Evolutionary conservation across 1,140 invertebrate genomes (phyloP), one percentile per base, ranked within the genome.

Genomic region (Scaptomyza pallida): DNA sequence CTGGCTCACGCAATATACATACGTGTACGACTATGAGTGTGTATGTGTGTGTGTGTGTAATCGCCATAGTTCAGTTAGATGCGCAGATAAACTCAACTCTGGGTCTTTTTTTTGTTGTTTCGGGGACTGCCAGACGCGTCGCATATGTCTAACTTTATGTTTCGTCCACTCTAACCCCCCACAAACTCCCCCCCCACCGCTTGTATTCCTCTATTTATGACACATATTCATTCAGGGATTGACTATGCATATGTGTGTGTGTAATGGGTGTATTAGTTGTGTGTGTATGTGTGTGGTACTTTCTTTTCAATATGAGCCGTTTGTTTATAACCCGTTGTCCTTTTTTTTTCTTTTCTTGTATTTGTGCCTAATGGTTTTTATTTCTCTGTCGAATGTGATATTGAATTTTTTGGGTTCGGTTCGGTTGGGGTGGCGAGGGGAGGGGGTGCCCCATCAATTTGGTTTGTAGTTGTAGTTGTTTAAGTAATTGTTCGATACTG

Each of bases 251-350:
- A 5, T 37, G 30, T 51, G 55, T 19, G 4, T 52, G 40, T 33
- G 33, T 43, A 55, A 41, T 55, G 52, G 52, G 59, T 55, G 57
- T 54, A 45, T 70, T 47, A 61, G 13, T 33, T 62, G 47, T 52
- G 33, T 52, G 41, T 62, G 23, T n/a, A n/a, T n/a, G 30, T 67
- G 41, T 62, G 23, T 63, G 59, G 65, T 51, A 70, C 67, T 70
- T 70, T 43, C 67, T 70, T 70, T 70, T 70, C 67, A 70, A 70
- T 70, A 70, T 63, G 67, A 56, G 35, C 51, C 51, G 50, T 56
- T 71, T 71, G 61, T 65, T 71, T 71, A 71, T 71, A 71, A 71
- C 61, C 68, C 68, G 61, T 65, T 71, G 60, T 55, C 59, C 61
- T 41, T 48, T 44, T 51, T 41, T 48, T 44, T 51, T 56, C n/a